phyloP scores from a whole-genome alignment of 2,797 vertebrate genomes.

The Rhabdomys pumilio region DNA sequence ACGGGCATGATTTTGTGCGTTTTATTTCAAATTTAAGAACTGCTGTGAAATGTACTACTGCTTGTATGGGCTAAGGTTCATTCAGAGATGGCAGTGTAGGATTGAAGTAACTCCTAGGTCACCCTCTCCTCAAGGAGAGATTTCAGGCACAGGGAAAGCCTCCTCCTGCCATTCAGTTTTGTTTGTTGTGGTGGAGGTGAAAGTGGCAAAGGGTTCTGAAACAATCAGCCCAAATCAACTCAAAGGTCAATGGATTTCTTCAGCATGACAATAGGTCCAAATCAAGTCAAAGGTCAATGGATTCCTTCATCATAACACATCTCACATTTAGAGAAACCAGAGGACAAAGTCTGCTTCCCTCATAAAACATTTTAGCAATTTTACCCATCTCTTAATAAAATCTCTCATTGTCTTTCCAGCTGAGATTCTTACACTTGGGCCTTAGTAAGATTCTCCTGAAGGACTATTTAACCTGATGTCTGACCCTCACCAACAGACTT shows the following conservation, averaged over 20 bases:
- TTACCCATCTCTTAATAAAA: conserved; percentile 10
- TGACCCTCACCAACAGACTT: not conserved
- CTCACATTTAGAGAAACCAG: not conserved
- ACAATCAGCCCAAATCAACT: conserved; percentile 12
- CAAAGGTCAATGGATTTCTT: not conserved
- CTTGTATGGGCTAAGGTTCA: not conserved
- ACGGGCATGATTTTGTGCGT: not conserved
- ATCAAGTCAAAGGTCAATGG: not conserved
- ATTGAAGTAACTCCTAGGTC: conserved; percentile 15
- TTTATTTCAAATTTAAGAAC: conserved; percentile 22
- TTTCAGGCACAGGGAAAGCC: conserved; percentile 1
- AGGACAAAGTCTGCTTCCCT: not conserved
- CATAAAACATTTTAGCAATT: not conserved
- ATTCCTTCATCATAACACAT: not conserved
- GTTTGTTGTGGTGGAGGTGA: not conserved
- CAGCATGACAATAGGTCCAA: not conserved
- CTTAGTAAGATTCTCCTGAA: conserved; percentile 10
- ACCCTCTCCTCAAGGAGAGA: not conserved
- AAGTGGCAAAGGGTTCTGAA: not conserved
- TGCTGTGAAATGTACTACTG: conserved; percentile 3
- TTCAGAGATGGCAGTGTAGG: not conserved
- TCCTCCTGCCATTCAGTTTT: not conserved
- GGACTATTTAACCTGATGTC: not conserved
- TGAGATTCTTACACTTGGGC: conserved; percentile 5
- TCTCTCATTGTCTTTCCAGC: conserved; percentile 13